Evolutionary conservation across 2,797 vertebrate species (phyloP).

Genomic region (Xenentodon cancila): DNA sequence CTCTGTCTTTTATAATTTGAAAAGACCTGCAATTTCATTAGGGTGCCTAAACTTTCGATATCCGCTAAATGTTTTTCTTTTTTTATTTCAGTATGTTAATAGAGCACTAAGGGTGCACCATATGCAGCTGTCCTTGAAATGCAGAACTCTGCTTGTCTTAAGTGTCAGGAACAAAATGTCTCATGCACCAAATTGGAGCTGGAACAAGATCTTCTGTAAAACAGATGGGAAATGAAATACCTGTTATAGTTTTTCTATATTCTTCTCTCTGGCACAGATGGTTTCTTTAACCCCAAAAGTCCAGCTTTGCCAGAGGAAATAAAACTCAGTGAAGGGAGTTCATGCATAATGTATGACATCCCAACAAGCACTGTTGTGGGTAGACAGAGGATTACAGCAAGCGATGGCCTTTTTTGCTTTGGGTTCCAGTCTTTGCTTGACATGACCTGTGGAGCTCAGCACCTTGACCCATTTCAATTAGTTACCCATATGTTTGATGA

Average conservation of each 20-base stretch:
- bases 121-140: background rate
- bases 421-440: constrained; percentile 65
- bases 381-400: constrained; percentile 34
- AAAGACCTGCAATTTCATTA: too few species aligned
- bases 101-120: background rate
- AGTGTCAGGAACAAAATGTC: too few species aligned
- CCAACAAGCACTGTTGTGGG: constrained; percentile 20
- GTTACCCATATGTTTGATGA: constrained; percentile 73
- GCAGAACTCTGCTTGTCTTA: background rate
- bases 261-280: constrained; percentile 43
- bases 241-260: constrained; percentile 29
- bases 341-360: constrained; percentile 49
- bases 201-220: constrained; percentile 15
- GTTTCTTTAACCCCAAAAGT: constrained; percentile 60
- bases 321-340: constrained; percentile 28
- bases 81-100: background rate
- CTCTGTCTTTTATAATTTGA: too few species aligned
- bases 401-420: constrained; percentile 30
- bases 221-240: constrained; percentile 40
- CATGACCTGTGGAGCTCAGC: constrained; percentile 57
- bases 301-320: constrained; percentile 47
- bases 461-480: constrained; percentile 77
- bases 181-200: constrained; percentile 33
- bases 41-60: too few species aligned
- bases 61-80: background rate